These are phyloP conservation scores for Cataglyphis cursor DNA, from an alignment of 2,888 invertebrate species.

Conservation along the genomic window DNA sequence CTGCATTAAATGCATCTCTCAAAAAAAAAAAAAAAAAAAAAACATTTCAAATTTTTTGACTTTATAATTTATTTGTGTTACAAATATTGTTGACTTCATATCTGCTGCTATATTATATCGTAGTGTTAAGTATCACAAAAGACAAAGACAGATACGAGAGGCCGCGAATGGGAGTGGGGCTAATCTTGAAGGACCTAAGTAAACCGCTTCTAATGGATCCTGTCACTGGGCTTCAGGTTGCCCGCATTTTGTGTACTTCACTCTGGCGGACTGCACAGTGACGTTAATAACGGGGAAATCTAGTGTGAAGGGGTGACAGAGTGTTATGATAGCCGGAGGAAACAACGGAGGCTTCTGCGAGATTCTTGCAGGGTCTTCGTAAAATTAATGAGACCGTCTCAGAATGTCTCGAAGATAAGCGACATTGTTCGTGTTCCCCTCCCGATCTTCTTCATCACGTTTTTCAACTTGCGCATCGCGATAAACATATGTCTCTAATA, in stretches of 20 bases:
- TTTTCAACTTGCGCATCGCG: slow-evolving; percentile 1
- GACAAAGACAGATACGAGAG: slow-evolving; percentile 65
- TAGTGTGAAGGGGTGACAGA: slow-evolving; percentile 72
- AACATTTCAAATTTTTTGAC: not conserved
- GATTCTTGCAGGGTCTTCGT: slow-evolving; percentile 16
- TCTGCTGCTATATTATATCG: not conserved
- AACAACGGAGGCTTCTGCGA: slow-evolving; percentile 33
- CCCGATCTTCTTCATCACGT: not conserved
- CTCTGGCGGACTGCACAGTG: slow-evolving; percentile 68
- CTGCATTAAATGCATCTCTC: not conserved
- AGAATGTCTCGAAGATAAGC: slow-evolving; percentile 23
- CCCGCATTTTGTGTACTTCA: slow-evolving; percentile 69
- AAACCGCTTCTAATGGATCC: slow-evolving; percentile 84
- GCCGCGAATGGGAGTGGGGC: slow-evolving; percentile 63
- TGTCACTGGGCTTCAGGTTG: slow-evolving; percentile 78
- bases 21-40: not conserved
- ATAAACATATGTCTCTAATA: slow-evolving; percentile 16
- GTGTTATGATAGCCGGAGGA: slow-evolving; percentile 69
- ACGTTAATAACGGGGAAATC: slow-evolving; percentile 79
- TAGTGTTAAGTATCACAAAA: slow-evolving; percentile 42
- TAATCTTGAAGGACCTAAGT: slow-evolving; percentile 81
- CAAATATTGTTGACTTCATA: slow-evolving; percentile 13
- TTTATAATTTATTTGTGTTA: not conserved
- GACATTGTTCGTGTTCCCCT: not conserved
- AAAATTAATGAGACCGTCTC: slow-evolving; percentile 38